Evolutionary conservation across 2,797 vertebrate species (phyloP).

Genomic region (Coregonus suidteri): DNA sequence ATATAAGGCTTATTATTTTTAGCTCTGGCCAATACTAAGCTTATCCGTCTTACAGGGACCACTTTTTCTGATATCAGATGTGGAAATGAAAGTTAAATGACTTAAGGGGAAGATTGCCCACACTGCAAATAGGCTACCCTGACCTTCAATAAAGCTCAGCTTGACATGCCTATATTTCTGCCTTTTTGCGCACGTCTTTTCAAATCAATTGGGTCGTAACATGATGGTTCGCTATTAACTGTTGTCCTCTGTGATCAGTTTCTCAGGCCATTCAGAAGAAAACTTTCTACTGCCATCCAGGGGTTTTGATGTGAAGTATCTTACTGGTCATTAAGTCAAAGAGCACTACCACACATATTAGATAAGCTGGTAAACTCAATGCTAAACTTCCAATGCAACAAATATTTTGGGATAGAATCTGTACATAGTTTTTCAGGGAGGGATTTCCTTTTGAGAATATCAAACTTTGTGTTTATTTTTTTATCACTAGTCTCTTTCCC

Average conservation of each 20-base stretch:
- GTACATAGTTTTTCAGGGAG: background rate
- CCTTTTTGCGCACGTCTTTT: constrained; percentile 62
- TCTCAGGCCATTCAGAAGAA: constrained; percentile 36
- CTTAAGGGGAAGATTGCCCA: constrained; percentile 81
- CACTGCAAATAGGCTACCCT: constrained; percentile 81
- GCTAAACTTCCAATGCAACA: background rate
- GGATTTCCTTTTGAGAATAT: background rate
- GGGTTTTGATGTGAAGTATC: constrained; percentile 3
- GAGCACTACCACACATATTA: background rate
- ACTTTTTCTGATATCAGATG: constrained; percentile 83
- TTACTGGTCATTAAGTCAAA: background rate
- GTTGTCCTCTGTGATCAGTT: constrained; percentile 33
- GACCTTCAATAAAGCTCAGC: constrained; percentile 81
- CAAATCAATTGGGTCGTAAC: constrained; percentile 56
- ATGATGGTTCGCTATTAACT: constrained; percentile 53
- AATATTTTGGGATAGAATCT: background rate
- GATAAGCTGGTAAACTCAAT: background rate
- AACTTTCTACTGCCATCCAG: constrained; percentile 16
- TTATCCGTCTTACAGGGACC: constrained; percentile 80
- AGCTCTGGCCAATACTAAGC: constrained; percentile 79
- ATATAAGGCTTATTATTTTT: constrained; percentile 87
- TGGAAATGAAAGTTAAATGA: constrained; percentile 86
- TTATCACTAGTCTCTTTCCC: background rate
- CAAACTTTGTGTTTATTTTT: background rate
- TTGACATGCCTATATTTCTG: constrained; percentile 67